Evolutionary conservation across 1,140 invertebrate species (phyloP), one percentile per base, ranked within the genome.

Genomic region (Myzus persicae): DNA sequence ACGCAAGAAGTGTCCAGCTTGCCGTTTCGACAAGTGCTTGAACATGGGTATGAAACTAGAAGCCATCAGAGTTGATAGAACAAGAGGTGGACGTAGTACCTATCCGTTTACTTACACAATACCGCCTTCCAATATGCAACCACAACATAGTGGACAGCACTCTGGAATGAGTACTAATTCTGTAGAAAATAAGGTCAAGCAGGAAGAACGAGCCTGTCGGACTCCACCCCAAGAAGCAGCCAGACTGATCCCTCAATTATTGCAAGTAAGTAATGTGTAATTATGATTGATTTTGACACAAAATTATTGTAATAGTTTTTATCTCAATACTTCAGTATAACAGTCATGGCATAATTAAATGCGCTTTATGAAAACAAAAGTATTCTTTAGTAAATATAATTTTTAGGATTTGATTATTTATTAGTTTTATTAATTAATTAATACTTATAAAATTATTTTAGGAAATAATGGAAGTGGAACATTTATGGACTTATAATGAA

Each of bases 11-110:
- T 99, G 99, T 95, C 98, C 99, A 0, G 98, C 98, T 31, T 99
- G 99, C 95, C 96, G 99, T n/a, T 99, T 99, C 95, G 97, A 99
- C 93, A 99, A 99, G 95, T 99, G 99, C 95, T 96, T 99, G 31
- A 97, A 97, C 44, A 98, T 98, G 95, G 99, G 99, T 67, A 99
- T 99, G 99, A 99, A 99, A 95, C 95, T 99, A 38, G 98, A 99
- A 97, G 99, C 99, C 1, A 99, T 99, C 85, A 96, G 99, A 94
- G 98, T 99, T 95, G 99, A 99, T 95, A 96, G 99, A 94, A 99
- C 98, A 0, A 96, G 99, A 93, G 99, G 99, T 92, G 99, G 99
- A 42, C 96, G 99, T 93, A 99, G 98, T 94, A 99, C 98, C 26
- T 99, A 99, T 95, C 98, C 98, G 94, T 99, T 98, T 95, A 98